Conservation (phyloP, 2,797 vertebrate genomes). For the Rhabdomys pumilio region DNA sequence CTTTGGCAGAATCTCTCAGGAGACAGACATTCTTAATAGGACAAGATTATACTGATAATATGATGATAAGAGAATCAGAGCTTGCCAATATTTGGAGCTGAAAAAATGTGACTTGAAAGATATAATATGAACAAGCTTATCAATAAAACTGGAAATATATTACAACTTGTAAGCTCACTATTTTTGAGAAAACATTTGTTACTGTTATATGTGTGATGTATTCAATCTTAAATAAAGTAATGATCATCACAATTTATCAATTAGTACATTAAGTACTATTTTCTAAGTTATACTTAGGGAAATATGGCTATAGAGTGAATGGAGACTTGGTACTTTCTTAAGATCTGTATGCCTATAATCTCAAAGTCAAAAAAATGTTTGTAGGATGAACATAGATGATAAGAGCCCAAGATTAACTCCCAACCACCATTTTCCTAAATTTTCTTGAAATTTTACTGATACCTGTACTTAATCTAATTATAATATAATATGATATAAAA, state of each 20-base stretch:
- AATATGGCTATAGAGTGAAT: neutral
- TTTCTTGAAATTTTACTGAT: neutral
- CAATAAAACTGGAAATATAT: neutral
- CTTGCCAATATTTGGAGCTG: neutral
- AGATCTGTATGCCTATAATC: neutral
- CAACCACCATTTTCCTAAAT: neutral
- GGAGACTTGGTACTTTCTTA: neutral
- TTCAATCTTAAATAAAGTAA: neutral
- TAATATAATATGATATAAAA: too few relatives aligned
- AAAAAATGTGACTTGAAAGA: neutral
- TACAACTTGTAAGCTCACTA: neutral
- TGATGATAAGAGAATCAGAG: neutral
- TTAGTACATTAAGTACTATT: neutral
- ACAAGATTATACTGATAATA: neutral
- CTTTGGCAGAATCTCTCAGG: too few relatives aligned
- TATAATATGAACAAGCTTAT: neutral
- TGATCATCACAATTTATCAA: neutral
- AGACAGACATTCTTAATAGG: neutral
- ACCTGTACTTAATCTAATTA: neutral
- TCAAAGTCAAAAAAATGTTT: slow-evolving; percentile 6
- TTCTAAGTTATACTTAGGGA: neutral
- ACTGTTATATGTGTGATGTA: neutral
- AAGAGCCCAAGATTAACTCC: neutral
- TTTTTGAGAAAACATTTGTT: neutral
- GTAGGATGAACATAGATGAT: neutral